A percentile compares a stretch with the other conserved stretches of the same genome.
Evolutionary conservation across 2,888 invertebrate genomes (phyloP).

Genomic region (Escarpia spicata): DNA sequence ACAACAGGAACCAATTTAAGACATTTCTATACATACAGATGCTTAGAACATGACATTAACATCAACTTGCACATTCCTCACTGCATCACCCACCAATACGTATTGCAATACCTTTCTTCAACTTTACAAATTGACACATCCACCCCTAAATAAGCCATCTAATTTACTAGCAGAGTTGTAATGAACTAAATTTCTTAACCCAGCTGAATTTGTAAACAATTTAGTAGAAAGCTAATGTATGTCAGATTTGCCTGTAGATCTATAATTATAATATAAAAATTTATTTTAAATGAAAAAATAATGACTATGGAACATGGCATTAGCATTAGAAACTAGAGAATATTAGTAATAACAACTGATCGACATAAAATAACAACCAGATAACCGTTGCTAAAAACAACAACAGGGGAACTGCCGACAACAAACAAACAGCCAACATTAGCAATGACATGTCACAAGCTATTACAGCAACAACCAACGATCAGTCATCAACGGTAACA

Average conservation of each 20-base stretch:
- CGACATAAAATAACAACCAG: neutral
- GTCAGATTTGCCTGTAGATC: neutral
- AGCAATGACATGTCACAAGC: neutral
- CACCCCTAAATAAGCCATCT: neutral
- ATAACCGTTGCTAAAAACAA: neutral
- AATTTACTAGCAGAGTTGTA: neutral
- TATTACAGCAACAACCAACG: too few species aligned
- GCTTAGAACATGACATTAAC: neutral
- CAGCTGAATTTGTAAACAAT: neutral
- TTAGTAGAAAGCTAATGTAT: neutral
- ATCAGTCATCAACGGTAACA: neutral
- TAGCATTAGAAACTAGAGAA: neutral
- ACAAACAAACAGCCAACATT: neutral
- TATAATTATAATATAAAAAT: neutral
- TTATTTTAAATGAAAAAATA: neutral
- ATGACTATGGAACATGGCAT: neutral
- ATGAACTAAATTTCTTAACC: neutral
- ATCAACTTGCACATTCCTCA: too few species aligned
- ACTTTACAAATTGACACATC: too few species aligned
- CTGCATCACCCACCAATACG: too few species aligned
- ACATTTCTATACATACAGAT: neutral
- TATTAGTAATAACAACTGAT: neutral
- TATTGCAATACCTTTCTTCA: too few species aligned
- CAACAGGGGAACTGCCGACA: neutral
- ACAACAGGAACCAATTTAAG: neutral